phyloP scores from a whole-genome alignment of 2,888 invertebrate genomes.

The Drosophila robusta region DNA sequence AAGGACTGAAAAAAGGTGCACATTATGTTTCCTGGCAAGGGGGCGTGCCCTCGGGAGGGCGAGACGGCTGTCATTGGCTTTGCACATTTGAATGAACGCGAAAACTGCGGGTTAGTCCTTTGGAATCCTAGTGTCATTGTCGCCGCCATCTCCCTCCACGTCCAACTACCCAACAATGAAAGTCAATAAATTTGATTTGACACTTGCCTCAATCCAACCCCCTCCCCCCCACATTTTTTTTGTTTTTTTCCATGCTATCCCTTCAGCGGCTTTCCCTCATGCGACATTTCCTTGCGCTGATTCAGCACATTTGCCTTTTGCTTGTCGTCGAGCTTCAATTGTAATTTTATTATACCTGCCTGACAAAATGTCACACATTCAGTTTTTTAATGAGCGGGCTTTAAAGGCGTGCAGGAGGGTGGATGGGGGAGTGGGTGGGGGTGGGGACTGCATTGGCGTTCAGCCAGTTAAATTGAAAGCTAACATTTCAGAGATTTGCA shows the following conservation, averaged over 20 bases:
- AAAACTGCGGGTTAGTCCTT: conserved; percentile 46
- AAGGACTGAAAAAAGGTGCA: conserved; percentile 60
- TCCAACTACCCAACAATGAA: conserved; percentile 61
- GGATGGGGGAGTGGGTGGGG: too few relatives aligned
- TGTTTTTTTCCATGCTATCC: conserved; percentile 23
- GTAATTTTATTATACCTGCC: conserved; percentile 75
- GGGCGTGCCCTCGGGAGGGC: background rate
- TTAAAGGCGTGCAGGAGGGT: background rate
- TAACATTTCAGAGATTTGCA: background rate
- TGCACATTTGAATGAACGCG: conserved; percentile 75
- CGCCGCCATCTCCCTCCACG: conserved; percentile 5
- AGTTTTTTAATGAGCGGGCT: conserved; percentile 69
- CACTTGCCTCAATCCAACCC: conserved; percentile 48
- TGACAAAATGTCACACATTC: conserved; percentile 70
- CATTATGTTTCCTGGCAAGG: conserved; percentile 23
- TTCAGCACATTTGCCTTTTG: conserved; percentile 67
- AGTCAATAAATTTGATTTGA: conserved; percentile 81
- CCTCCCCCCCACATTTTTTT: background rate
- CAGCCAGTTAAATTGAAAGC: too few relatives aligned
- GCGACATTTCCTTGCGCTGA: conserved; percentile 58
- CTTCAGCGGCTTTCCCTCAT: too few relatives aligned
- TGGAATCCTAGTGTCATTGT: conserved; percentile 42
- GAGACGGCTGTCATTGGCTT: conserved; percentile 73
- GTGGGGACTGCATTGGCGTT: too few relatives aligned
- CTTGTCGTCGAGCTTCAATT: conserved; percentile 59